A percentile compares a stretch with the other conserved stretches of the same genome.
phyloP scores from a whole-genome alignment of 2,113 vertebrate species.

The Gadus macrocephalus region DNA sequence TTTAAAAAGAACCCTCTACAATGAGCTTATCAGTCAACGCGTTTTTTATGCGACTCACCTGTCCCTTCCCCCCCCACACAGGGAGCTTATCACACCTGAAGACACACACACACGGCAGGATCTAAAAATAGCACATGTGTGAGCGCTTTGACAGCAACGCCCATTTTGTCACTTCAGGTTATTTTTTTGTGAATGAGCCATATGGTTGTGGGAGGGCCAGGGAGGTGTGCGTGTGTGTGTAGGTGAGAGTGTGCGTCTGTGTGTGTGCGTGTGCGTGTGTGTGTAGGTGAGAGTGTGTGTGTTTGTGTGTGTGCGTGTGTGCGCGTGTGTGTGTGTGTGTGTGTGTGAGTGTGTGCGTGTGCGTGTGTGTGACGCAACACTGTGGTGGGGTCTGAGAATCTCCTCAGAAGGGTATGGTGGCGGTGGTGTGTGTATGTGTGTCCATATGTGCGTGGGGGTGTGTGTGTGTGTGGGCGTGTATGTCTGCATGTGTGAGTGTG shows the following conservation, averaged over 20 bases:
- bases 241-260: no score
- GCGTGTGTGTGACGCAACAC: conserved; percentile 1
- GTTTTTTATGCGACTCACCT: no score
- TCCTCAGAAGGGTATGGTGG: not conserved
- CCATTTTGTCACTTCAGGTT: not conserved
- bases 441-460: conserved; percentile 9
- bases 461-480: not conserved
- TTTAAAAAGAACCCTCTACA: no score
- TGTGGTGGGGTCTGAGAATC: conserved; percentile 8
- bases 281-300: conserved; percentile 9
- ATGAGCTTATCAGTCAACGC: no score
- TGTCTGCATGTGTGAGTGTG: not conserved
- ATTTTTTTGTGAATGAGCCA: not conserved
- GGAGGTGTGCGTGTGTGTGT: conserved; percentile 3
- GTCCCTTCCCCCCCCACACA: no score
- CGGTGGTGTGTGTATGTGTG: not conserved
- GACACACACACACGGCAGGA: no score
- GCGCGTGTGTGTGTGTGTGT: conserved; percentile 1
- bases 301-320: conserved; percentile 7
- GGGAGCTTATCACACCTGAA: no score
- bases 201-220: conserved; percentile 11
- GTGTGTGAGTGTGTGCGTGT: not conserved
- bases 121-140: no score
- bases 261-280: no score
- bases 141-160: no score